Evolutionary conservation across 2,888 invertebrate species (phyloP).

Genomic region (Chrysina gloriosa): DNA sequence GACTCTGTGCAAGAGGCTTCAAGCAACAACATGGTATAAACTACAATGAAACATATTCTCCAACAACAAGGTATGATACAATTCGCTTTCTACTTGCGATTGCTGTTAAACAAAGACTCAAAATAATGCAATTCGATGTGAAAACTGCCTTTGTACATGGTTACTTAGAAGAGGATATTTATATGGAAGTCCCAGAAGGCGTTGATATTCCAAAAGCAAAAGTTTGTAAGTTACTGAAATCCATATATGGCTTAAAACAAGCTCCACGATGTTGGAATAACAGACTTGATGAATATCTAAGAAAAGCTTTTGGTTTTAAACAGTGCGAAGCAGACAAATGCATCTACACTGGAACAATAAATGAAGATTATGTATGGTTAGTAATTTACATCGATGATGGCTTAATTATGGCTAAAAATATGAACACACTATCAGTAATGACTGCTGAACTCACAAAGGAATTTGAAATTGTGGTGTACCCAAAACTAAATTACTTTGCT

Average conservation of each 20-base stretch:
- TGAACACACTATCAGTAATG: constrained; percentile 43
- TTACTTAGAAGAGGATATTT: constrained; percentile 40
- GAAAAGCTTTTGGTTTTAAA: constrained; percentile 44
- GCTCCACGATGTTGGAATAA: constrained; percentile 57
- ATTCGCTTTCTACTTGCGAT: background rate
- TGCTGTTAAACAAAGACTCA: background rate
- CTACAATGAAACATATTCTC: constrained; percentile 51
- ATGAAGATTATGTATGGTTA: constrained; percentile 47
- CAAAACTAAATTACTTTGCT: background rate
- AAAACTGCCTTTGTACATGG: constrained; percentile 47
- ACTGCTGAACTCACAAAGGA: constrained; percentile 41
- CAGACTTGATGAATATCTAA: constrained; percentile 50
- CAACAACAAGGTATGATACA: background rate
- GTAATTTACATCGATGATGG: constrained; percentile 56
- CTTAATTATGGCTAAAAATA: constrained; percentile 47
- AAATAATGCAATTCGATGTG: constrained; percentile 25
- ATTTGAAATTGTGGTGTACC: background rate
- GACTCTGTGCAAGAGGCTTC: constrained; percentile 52
- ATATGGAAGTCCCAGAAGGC: background rate
- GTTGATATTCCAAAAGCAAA: too few relatives aligned
- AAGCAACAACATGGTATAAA: constrained; percentile 51
- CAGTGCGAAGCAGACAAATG: constrained; percentile 42
- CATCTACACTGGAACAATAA: constrained; percentile 47
- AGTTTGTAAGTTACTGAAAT: constrained; percentile 55
- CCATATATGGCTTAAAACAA: constrained; percentile 55